Evolutionary conservation across 2,113 vertebrate genomes (phyloP).

Genomic region (Tympanuchus pallidicinctus): DNA sequence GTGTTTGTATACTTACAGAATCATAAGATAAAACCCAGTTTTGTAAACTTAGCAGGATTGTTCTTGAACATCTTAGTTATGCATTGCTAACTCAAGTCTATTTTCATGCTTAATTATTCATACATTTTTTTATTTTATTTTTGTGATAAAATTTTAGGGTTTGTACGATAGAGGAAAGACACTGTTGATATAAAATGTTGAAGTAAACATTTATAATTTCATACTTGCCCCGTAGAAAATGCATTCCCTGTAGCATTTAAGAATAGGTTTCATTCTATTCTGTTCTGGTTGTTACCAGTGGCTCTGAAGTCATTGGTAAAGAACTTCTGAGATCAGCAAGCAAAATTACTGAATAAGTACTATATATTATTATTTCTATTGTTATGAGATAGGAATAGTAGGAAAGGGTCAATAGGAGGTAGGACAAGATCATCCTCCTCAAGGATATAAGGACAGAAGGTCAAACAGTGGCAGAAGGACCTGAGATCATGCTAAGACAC

Average conservation of each 20-base stretch:
- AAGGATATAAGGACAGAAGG: not conserved
- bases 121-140: not conserved
- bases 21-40: not conserved
- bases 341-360: not conserved
- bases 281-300: not conserved
- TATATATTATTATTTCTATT: not conserved
- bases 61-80: not conserved
- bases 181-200: not conserved
- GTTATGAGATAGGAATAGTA: not conserved
- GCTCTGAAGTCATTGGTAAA: not conserved
- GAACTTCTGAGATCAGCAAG: not conserved
- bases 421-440: not conserved
- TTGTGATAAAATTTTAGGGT: not conserved
- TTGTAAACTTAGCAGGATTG: not conserved
- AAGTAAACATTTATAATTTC: slow-evolving; percentile 9
- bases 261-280: not conserved
- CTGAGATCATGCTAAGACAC: not conserved
- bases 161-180: not conserved
- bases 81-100: not conserved
- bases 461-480: not conserved
- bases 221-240: not conserved
- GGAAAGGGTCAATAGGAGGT: not conserved
- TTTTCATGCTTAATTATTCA: not conserved
- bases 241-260: not conserved
- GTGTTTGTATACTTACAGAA: not conserved